Percentiles rank a stretch among this genome's conserved stretches.
Conservation (phyloP, 2,113 vertebrate genomes). For the Cynocephalus volans region DNA sequence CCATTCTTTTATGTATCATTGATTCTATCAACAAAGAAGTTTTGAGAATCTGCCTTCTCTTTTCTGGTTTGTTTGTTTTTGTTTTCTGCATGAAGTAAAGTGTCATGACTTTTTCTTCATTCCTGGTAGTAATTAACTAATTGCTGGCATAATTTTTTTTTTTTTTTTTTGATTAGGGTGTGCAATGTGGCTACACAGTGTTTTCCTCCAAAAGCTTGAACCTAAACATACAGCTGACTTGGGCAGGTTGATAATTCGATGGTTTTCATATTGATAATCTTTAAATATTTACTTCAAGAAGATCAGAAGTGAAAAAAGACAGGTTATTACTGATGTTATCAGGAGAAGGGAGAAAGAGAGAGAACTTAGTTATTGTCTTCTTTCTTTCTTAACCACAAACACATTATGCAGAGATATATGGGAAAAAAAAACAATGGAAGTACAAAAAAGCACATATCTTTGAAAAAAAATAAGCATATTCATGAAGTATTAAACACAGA, state of each 20-base stretch:
- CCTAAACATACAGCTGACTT: not conserved
- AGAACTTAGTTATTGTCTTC: not conserved
- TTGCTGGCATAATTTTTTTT: not conserved
- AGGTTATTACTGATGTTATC: not conserved
- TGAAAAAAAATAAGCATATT: not conserved
- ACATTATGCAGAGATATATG: not conserved
- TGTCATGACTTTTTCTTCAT: not conserved
- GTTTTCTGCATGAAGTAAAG: not conserved
- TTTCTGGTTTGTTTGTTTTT: not conserved
- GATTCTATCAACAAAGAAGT: not conserved
- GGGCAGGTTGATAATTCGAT: not conserved
- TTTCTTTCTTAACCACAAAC: not conserved
- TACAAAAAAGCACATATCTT: not conserved
- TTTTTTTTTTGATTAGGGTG: not conserved
- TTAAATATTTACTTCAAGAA: not conserved
- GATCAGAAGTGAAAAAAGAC: not conserved
- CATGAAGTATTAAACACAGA: not conserved
- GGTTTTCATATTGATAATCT: not conserved
- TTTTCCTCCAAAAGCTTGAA: not conserved
- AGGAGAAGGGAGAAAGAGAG: not conserved
- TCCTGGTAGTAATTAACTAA: not conserved
- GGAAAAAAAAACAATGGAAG: not conserved
- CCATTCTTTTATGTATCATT: not conserved
- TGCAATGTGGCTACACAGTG: not conserved
- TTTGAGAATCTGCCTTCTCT: not conserved